Evolutionary conservation across 23 tunicate genomes (phyloP).

Genomic region (Botrylloides violaceus): DNA sequence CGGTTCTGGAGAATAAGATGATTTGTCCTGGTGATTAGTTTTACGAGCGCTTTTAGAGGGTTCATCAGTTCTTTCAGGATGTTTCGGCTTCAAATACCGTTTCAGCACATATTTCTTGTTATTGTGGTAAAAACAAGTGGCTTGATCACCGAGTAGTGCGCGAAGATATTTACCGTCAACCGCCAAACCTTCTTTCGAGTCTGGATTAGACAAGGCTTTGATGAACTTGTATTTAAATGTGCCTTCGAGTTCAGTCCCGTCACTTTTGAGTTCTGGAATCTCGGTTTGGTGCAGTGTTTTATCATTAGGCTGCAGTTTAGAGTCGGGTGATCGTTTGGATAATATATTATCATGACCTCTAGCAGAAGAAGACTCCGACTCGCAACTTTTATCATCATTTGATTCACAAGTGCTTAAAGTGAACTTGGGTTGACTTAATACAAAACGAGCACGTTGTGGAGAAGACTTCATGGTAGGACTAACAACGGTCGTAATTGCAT

Average conservation of each 20-base stretch:
- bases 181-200: slow-evolving; percentile 19
- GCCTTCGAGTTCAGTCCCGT: not conserved
- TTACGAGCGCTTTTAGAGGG: not conserved
- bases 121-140: slow-evolving; percentile 19
- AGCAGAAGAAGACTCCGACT: not conserved
- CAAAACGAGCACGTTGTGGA: not conserved
- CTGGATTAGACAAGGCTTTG: slow-evolving; percentile 12
- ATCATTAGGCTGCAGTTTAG: not conserved
- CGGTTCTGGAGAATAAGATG: not conserved
- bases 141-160: slow-evolving; percentile 18
- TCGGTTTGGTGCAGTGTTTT: not conserved
- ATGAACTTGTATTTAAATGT: slow-evolving; percentile 18
- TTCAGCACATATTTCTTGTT: slow-evolving; percentile 20
- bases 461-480: not conserved
- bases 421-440: not conserved
- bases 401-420: not conserved
- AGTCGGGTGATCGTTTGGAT: not conserved
- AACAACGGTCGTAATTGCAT: not conserved
- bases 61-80: not conserved
- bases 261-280: slow-evolving; percentile 13
- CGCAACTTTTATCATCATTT: not conserved
- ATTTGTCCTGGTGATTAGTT: not conserved
- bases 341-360: not conserved
- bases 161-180: slow-evolving; percentile 22
- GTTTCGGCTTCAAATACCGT: not conserved